A percentile compares a stretch with the other conserved stretches of the same genome.
These are phyloP conservation scores for Scaptomyza polygonia DNA, from an alignment of 2,888 invertebrate genomes.

Conservation along the genomic window DNA sequence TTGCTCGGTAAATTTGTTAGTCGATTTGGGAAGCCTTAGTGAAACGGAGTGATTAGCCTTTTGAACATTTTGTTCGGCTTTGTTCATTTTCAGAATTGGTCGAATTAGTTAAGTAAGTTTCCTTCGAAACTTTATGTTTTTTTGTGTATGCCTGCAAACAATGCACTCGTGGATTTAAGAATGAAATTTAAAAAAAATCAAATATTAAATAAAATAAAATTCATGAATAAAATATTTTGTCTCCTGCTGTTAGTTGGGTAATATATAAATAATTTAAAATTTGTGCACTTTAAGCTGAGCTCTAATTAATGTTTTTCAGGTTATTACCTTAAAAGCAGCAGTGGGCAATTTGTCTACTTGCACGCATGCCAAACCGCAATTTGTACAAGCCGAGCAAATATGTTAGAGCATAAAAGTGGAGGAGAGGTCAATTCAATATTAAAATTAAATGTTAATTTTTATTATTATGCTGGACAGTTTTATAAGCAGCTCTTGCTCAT, in stretches of 20 bases:
- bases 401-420: too few relatives aligned
- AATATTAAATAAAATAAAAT: too few relatives aligned
- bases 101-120: constrained; percentile 61
- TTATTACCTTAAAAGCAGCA: constrained; percentile 2
- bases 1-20: background rate
- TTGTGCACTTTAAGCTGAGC: constrained; percentile 28
- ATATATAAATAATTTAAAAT: constrained; percentile 15
- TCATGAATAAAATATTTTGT: constrained; percentile 24
- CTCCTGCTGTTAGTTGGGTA: background rate
- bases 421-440: background rate
- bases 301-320: constrained; percentile 39
- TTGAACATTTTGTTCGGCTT: constrained; percentile 10
- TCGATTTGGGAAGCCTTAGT: constrained; percentile 13
- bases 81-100: constrained; percentile 37
- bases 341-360: constrained; percentile 13
- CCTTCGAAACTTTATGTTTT: constrained; percentile 3
- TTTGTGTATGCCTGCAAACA: constrained; percentile 20
- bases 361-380: constrained; percentile 17
- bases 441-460: background rate
- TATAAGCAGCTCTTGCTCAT: background rate
- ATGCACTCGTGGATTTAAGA: constrained; percentile 10
- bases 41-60: constrained; percentile 15
- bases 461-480: background rate
- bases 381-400: background rate
- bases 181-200: background rate